Base-by-base conservation (phyloP, 1,140 invertebrate genomes). In the Aricia agestis region DNA sequence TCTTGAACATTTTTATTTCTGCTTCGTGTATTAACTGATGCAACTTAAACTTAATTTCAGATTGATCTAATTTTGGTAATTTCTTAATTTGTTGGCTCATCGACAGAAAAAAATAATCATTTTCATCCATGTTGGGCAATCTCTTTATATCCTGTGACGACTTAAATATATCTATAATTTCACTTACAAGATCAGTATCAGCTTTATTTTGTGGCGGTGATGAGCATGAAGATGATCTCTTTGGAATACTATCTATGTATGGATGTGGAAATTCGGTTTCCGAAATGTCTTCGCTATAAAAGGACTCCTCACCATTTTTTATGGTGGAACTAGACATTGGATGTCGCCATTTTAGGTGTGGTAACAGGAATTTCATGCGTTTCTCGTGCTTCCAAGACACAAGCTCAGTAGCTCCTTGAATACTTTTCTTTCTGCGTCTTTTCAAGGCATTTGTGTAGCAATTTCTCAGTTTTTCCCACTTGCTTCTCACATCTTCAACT, bases 31-130 rank as follows among this genome's bases (percentile, higher is more conserved):
- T 58, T 31, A 66, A 63, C 65, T 58, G 52, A 57, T 71, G 70
- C 66, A 71, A 67, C n/a, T 71, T 19, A 52, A 71, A 71, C 66
- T 71, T 71, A 31, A 71, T 71, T 71, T 71, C 57, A 69, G 68
- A 65, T 71, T 79, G 63, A 63, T 73, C 72, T 65, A 61, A 73
- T 75, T 75, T 67, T 70, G 74, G 74, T 75, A 75, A 75, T 68
- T 70, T 73, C 45, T 73, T 73, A 63, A 75, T 19, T 67, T 75
- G 71, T 58, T 70, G 73, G 73, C 71, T 75, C 74, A 75, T 75
- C 70, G 74, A 75, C 70, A 72, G 70, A 75, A 75, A 59, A 32
- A 73, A 75, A 73, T 75, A 68, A 66, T 75, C 71, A 73, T 73
- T 75, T 75, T 75, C 74, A 52, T 75, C 74, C 68, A 75, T 73